These are phyloP conservation scores for Etheostoma cragini DNA, from an alignment of 2,113 vertebrate genomes.

Conservation along the genomic window DNA sequence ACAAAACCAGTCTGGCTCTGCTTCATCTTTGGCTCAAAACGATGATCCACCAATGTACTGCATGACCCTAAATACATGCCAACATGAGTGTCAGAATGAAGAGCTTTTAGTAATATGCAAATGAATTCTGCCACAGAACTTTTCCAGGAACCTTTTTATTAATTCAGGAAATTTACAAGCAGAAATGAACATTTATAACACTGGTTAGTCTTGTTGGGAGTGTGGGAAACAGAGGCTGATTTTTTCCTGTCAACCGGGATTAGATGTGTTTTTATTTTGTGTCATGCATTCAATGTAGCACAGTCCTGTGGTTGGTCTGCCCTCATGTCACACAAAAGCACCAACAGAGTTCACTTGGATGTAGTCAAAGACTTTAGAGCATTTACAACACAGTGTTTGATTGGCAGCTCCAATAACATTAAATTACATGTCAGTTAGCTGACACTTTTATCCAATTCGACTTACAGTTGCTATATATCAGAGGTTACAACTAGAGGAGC, in stretches of 20 bases:
- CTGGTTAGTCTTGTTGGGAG: too few species aligned
- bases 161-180: neutral
- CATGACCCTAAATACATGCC: neutral
- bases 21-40: neutral
- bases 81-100: neutral
- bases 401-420: neutral
- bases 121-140: neutral
- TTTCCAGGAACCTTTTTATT: neutral
- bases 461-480: too few species aligned
- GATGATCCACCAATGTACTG: neutral
- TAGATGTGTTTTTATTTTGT: neutral
- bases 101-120: neutral
- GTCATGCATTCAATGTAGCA: neutral
- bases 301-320: conserved; percentile 41
- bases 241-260: neutral
- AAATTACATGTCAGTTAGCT: too few species aligned
- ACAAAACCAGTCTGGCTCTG: neutral
- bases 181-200: neutral
- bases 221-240: neutral
- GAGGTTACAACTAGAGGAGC: too few species aligned
- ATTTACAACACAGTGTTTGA: neutral
- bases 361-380: neutral
- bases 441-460: too few species aligned
- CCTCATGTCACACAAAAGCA: neutral
- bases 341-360: neutral